These are phyloP conservation scores for Spodoptera littoralis DNA, from an alignment of 2,888 invertebrate genomes.

Conservation along the genomic window DNA sequence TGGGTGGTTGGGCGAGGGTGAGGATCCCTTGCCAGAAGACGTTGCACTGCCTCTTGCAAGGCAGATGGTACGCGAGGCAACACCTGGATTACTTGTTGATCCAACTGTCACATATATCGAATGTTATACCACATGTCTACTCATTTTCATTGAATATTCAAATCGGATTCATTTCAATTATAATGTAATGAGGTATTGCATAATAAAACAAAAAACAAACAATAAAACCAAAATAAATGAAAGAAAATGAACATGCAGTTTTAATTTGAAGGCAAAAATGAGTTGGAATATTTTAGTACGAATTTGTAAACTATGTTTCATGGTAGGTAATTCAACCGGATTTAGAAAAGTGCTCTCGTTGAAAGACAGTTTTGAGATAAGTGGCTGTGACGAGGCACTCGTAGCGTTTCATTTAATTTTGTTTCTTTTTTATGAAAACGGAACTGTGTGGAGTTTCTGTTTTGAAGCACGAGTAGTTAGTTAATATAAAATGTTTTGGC, in stretches of 20 bases:
- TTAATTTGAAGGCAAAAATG: too few species aligned
- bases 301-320: background rate
- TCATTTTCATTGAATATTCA: too few species aligned
- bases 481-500: slow-evolving; percentile 7
- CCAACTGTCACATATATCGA: slow-evolving; percentile 90
- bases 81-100: slow-evolving; percentile 93
- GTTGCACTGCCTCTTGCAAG: slow-evolving; percentile 95
- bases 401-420: too few species aligned
- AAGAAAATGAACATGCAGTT: too few species aligned
- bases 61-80: slow-evolving; percentile 94
- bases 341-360: too few species aligned
- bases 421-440: background rate
- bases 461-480: background rate
- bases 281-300: too few species aligned
- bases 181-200: too few species aligned
- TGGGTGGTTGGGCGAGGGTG: slow-evolving; percentile 97
- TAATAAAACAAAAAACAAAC: too few species aligned
- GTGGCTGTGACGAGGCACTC: too few species aligned
- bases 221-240: too few species aligned
- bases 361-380: too few species aligned
- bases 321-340: background rate
- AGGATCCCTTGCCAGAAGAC: slow-evolving; percentile 95
- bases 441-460: background rate
- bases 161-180: too few species aligned
- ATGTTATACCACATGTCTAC: slow-evolving; percentile 12